Conservation (phyloP, 2,888 invertebrate genomes). For the Campoletis raptor region DNA sequence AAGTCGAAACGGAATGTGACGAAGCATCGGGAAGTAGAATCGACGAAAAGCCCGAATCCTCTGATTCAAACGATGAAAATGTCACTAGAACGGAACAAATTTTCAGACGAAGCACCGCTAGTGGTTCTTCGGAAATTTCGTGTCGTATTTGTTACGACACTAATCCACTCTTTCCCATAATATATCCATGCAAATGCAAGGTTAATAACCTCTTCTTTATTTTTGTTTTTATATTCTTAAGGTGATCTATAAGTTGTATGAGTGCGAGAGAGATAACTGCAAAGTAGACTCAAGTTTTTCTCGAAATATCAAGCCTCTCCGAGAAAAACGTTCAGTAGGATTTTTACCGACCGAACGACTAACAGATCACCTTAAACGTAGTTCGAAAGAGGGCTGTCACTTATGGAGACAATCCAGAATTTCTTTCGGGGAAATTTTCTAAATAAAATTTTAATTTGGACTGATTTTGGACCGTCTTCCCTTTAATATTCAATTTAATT, state of each 20-base stretch:
- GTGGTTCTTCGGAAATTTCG: conserved; percentile 65
- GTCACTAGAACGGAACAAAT: conserved; percentile 18
- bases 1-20: conserved; percentile 69
- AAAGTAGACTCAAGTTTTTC: too few species aligned
- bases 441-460: not conserved
- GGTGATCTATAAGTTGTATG: too few species aligned
- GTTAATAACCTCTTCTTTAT: conserved; percentile 75
- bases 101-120: conserved; percentile 49
- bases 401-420: too few species aligned
- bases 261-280: too few species aligned
- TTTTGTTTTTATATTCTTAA: not conserved
- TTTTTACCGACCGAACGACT: too few species aligned
- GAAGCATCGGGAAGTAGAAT: conserved; percentile 32
- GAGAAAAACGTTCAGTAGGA: too few species aligned
- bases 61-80: conserved; percentile 51
- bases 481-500: not conserved
- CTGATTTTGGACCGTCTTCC: not conserved
- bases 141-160: conserved; percentile 86
- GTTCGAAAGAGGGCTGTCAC: too few species aligned
- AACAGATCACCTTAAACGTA: too few species aligned
- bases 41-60: conserved; percentile 24
- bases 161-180: conserved; percentile 84
- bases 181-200: conserved; percentile 86
- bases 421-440: too few species aligned
- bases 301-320: too few species aligned